phyloP scores from a whole-genome alignment of 2,888 invertebrate species.

The Griposia aprilina region DNA sequence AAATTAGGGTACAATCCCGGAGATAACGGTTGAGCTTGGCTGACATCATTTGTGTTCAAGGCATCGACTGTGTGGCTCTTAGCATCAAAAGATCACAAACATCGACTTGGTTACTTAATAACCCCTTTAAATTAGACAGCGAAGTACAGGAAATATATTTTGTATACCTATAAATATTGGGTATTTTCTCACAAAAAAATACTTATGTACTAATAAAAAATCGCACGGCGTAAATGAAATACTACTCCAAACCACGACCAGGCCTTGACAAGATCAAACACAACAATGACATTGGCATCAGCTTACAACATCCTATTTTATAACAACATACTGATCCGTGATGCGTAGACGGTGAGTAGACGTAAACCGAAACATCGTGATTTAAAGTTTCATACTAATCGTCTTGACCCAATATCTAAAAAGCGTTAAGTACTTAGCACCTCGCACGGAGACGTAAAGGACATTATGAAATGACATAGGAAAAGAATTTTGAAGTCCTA shows the following conservation, averaged over 20 bases:
- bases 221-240: no score
- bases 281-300: conserved; percentile 11
- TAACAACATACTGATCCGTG: neutral
- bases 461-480: neutral
- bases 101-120: no score
- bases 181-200: no score
- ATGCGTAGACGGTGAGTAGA: neutral
- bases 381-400: conserved; percentile 40
- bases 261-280: conserved; percentile 18
- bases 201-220: no score
- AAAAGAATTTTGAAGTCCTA: neutral
- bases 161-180: no score
- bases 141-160: no score
- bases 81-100: neutral
- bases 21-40: no score
- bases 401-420: neutral
- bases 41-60: no score
- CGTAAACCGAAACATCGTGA: neutral
- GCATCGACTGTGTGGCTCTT: no score
- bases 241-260: no score
- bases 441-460: conserved; percentile 1
- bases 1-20: no score
- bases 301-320: neutral
- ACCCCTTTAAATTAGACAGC: no score
- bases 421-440: conserved; percentile 8